Percentiles rank a stretch among this genome's conserved stretches.
phyloP scores from a whole-genome alignment of 1,140 invertebrate genomes.

The Ostrea edulis region DNA sequence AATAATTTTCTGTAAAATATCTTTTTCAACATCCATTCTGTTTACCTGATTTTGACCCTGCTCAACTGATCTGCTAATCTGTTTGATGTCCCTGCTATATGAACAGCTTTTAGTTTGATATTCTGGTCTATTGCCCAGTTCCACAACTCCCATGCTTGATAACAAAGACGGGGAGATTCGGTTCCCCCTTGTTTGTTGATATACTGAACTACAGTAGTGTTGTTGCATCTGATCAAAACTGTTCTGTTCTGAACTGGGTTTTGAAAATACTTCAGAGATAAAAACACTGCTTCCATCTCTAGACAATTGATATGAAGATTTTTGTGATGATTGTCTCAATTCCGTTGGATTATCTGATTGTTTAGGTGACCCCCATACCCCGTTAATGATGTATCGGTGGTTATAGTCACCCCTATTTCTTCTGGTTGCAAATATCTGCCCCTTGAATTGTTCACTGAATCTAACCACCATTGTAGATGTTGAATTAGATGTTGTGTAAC shows the following conservation, averaged over 20 bases:
- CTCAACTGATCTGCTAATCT: conserved; percentile 39
- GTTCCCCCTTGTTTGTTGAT: too few species aligned
- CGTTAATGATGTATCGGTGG: conserved; percentile 38
- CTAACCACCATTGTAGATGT: neutral
- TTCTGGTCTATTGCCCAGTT: conserved; percentile 36
- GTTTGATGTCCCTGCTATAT: conserved; percentile 39
- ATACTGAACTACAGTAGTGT: too few species aligned
- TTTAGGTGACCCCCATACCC: neutral
- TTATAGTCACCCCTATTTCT: conserved; percentile 29
- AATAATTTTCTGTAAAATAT: conserved; percentile 44
- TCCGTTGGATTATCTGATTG: conserved; percentile 40
- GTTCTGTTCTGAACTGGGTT: neutral
- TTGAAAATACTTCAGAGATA: too few species aligned
- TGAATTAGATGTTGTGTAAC: neutral
- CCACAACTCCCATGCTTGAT: conserved; percentile 48
- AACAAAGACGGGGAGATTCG: too few species aligned
- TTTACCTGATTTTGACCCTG: neutral
- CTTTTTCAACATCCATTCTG: conserved; percentile 54
- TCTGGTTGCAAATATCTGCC: neutral
- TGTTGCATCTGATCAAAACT: conserved; percentile 51
- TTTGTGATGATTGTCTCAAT: conserved; percentile 41
- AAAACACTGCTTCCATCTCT: conserved; percentile 53
- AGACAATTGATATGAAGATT: conserved; percentile 45
- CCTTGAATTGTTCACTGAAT: neutral
- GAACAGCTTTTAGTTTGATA: conserved; percentile 48